Conservation (phyloP, 1,140 invertebrate species). For the Hypothenemus hampei region DNA sequence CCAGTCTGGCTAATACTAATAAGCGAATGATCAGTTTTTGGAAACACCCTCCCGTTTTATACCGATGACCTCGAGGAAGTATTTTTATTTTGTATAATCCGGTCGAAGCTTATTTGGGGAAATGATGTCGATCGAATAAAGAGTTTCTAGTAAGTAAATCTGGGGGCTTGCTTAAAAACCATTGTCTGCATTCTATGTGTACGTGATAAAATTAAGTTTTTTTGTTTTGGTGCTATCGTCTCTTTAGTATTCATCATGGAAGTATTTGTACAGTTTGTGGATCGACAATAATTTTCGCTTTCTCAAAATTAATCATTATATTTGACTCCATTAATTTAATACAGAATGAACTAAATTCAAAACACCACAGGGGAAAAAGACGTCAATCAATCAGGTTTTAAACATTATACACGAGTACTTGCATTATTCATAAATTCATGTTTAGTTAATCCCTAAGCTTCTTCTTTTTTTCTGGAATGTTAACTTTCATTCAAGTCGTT, state of each 20-base stretch:
- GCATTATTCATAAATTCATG: no score
- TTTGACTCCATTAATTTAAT: no score
- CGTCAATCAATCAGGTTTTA: no score
- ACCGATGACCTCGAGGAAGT: constrained; percentile 22
- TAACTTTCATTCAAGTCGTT: no score
- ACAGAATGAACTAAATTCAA: no score
- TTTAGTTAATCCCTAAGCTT: no score
- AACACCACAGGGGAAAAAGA: no score
- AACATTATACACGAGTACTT: no score
- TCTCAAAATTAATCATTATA: no score
- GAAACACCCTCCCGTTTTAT: constrained; percentile 28
- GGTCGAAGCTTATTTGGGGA: constrained; percentile 34
- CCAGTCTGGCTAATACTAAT: constrained; percentile 1
- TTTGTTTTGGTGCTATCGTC: neutral
- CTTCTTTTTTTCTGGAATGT: no score
- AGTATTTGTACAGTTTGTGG: constrained; percentile 1
- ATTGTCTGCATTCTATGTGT: constrained; percentile 16
- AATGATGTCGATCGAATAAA: constrained; percentile 21
- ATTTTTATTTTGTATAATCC: constrained; percentile 7
- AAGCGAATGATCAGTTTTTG: constrained; percentile 25
- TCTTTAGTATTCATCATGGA: constrained; percentile 16
- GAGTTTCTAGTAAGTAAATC: constrained; percentile 12
- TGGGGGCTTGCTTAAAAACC: constrained; percentile 7
- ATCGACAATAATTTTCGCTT: constrained; percentile 8
- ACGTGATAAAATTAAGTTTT: constrained; percentile 9